Percentiles rank a stretch among this genome's conserved stretches.
Conservation (phyloP, 2,797 vertebrate species). For the Rousettus madagascariensis region DNA sequence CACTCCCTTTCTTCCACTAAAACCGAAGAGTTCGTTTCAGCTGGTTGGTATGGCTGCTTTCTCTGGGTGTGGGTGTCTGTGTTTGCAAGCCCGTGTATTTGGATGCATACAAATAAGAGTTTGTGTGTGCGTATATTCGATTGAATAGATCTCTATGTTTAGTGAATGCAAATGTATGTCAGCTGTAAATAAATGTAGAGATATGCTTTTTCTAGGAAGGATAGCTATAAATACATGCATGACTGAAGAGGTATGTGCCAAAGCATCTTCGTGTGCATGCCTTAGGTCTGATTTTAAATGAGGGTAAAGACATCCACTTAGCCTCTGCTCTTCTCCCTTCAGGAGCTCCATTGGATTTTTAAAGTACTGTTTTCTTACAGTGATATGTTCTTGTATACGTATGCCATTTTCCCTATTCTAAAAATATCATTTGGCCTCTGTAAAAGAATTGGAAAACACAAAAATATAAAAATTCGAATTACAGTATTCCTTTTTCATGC, state of each 20-base stretch:
- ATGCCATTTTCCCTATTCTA: not conserved
- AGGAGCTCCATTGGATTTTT: not conserved
- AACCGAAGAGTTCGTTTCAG: not conserved
- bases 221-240: not conserved
- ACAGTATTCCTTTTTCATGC: not conserved
- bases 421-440: not conserved
- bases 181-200: not conserved
- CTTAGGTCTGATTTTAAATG: not conserved
- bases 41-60: not conserved
- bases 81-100: not conserved
- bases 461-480: not conserved
- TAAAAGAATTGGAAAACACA: conserved; percentile 5
- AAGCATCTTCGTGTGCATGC: not conserved
- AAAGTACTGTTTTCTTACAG: not conserved
- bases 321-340: not conserved
- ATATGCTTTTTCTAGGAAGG: not conserved
- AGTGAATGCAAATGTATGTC: not conserved
- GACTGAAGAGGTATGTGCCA: not conserved
- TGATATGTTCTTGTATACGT: not conserved
- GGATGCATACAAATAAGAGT: not conserved
- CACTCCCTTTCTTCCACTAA: not conserved
- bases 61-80: not conserved
- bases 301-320: not conserved
- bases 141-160: not conserved
- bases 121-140: not conserved